Conservation (phyloP, 2,888 invertebrate genomes). For the Zaprionus lineosus region DNA sequence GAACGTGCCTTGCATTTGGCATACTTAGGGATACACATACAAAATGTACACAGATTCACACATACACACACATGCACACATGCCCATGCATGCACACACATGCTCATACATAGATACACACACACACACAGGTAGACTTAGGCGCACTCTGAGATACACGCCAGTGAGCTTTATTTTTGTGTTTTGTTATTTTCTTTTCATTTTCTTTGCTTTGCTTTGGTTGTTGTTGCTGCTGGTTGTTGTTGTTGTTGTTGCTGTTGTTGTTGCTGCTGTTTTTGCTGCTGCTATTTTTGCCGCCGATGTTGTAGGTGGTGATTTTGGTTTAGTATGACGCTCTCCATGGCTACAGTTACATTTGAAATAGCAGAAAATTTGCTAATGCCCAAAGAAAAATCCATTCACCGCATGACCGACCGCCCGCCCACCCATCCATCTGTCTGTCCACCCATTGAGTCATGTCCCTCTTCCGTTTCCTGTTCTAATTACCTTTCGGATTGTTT, state of each 20-base stretch:
- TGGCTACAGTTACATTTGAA: constrained; percentile 30
- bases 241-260: constrained; percentile 1
- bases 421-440: too few relatives aligned
- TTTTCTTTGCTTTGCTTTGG: too few relatives aligned
- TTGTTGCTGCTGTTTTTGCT: background rate
- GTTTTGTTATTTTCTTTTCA: background rate
- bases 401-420: too few relatives aligned
- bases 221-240: too few relatives aligned
- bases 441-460: too few relatives aligned
- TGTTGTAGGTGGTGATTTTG: background rate
- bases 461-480: constrained; percentile 35
- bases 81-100: constrained; percentile 5
- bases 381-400: too few relatives aligned
- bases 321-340: constrained; percentile 14
- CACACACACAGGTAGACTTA: constrained; percentile 5
- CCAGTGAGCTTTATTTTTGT: background rate
- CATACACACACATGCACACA: constrained; percentile 10
- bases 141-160: constrained; percentile 1
- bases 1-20: constrained; percentile 56
- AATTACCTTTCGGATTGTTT: constrained; percentile 21
- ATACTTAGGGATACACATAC: constrained; percentile 50
- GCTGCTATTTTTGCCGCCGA: too few relatives aligned
- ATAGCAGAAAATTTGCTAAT: too few relatives aligned
- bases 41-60: constrained; percentile 18
- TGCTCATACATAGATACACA: background rate